Evolutionary conservation across 1,140 invertebrate species (phyloP), one percentile per base, ranked within the genome.

Genomic region (Hirudo medicinalis): DNA sequence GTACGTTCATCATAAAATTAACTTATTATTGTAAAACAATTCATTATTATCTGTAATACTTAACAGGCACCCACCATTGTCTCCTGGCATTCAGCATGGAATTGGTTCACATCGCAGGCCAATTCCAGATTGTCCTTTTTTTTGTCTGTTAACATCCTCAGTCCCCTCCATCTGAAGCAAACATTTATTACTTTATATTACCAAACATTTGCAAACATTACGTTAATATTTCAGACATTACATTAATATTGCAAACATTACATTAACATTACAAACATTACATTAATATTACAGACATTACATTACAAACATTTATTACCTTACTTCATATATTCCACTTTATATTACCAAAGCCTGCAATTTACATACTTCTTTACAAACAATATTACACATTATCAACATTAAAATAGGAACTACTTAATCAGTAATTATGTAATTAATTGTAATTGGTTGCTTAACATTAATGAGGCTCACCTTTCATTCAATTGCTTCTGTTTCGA

Each of bases 31-130:
- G 78, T 79, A 77, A 40, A n/a, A n/a, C n/a, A n/a, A n/a, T n/a
- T n/a, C n/a, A 6, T 36, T 36, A 36, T 36, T 36, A 36, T 32
- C 22, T 2, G 17, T 2, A 63, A 13, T 25, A 1, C 11, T n/a
- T 13, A 22, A 13, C 57, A 63, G 11, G 29, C 9, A 63, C 19
- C 17, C 76, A 81, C 80, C 75, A 95, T 91, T 0, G 95, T 98
- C 84, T 99, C 96, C 76, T 95, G 89, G 79, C 94, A 97, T 82
- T 99, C 97, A 83, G 99, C 98, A 79, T 98, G 92, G 91, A 97
- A 99, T 53, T 94, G 97, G 84, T 99, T 96, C 20, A 99, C 89
- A 25, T 94, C 93, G 84, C 98, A 94, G 13, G 94, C 92, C 0
- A 92, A 90, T 77, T 94, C 93, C 49, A 99, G 86, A 75, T 93